Conservation (phyloP, 2,113 vertebrate species). For the Epinephelus cyanopodus region DNA sequence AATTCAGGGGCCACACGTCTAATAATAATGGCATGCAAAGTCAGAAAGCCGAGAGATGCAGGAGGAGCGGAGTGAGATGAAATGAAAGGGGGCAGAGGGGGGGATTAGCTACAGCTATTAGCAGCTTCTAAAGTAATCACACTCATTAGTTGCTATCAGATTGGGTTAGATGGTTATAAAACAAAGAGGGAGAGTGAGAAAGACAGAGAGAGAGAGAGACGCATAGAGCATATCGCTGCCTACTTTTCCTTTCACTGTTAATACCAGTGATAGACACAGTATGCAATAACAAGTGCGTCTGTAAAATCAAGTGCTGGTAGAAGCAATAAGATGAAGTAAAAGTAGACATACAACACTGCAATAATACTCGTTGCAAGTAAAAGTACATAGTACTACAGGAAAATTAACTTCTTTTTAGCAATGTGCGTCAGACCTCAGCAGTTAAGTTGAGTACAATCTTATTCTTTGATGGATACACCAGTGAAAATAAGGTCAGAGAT, state of each 20-base stretch:
- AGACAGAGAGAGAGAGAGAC: slow-evolving; percentile 4
- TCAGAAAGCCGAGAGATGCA: slow-evolving; percentile 66
- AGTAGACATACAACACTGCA: neutral
- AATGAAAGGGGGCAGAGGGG: slow-evolving; percentile 69
- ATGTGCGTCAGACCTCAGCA: neutral
- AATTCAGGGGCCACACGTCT: slow-evolving; percentile 19
- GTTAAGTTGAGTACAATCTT: neutral
- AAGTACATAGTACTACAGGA: neutral
- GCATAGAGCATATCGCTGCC: slow-evolving; percentile 4
- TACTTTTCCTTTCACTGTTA: slow-evolving; percentile 5
- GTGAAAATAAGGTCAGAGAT: too few species aligned
- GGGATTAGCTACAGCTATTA: slow-evolving; percentile 79
- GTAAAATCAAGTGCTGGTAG: neutral
- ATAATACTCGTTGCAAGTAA: neutral
- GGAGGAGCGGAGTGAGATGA: slow-evolving; percentile 65
- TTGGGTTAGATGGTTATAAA: slow-evolving; percentile 75
- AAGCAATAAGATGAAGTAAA: neutral
- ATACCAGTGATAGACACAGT: neutral
- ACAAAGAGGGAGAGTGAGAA: slow-evolving; percentile 36
- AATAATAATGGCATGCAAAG: slow-evolving; percentile 40
- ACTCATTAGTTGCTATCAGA: slow-evolving; percentile 81
- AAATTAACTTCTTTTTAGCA: neutral
- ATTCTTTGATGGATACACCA: neutral
- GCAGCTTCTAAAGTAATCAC: slow-evolving; percentile 78
- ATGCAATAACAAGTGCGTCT: neutral